Conservation (phyloP, 1,140 invertebrate genomes). For the Heliconius hewitsoni region DNA sequence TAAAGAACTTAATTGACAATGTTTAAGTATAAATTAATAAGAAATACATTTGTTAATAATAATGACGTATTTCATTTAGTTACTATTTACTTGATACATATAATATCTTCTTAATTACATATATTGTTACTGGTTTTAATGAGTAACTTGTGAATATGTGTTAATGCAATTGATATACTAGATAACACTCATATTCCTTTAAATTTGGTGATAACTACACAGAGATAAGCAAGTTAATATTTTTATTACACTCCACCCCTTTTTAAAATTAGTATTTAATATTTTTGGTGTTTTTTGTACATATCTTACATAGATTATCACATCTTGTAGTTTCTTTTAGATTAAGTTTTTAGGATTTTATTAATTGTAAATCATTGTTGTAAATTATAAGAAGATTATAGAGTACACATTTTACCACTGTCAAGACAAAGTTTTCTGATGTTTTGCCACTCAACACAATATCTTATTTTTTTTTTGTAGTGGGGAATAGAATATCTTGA, state of each 20-base stretch:
- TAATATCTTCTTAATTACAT: neutral
- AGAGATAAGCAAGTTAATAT: neutral
- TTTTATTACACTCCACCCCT: conserved; percentile 7
- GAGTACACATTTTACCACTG: no score
- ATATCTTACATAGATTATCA: conserved; percentile 5
- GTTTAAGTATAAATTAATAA: neutral
- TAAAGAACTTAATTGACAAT: neutral
- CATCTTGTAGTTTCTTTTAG: neutral
- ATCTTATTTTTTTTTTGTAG: no score
- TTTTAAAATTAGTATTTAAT: neutral
- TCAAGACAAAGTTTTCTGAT: no score
- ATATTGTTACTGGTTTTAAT: neutral
- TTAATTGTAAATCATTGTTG: neutral
- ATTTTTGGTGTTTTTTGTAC: neutral
- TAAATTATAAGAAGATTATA: neutral
- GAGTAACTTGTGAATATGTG: neutral
- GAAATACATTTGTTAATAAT: neutral
- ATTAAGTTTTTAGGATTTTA: neutral
- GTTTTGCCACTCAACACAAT: no score
- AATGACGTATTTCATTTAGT: neutral
- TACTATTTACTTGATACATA: neutral
- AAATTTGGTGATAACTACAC: conserved; percentile 3
- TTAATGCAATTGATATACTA: neutral
- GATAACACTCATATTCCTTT: neutral
- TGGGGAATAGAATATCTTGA: no score